Conservation (phyloP, 2,797 vertebrate species). For the Tapirus indicus region DNA sequence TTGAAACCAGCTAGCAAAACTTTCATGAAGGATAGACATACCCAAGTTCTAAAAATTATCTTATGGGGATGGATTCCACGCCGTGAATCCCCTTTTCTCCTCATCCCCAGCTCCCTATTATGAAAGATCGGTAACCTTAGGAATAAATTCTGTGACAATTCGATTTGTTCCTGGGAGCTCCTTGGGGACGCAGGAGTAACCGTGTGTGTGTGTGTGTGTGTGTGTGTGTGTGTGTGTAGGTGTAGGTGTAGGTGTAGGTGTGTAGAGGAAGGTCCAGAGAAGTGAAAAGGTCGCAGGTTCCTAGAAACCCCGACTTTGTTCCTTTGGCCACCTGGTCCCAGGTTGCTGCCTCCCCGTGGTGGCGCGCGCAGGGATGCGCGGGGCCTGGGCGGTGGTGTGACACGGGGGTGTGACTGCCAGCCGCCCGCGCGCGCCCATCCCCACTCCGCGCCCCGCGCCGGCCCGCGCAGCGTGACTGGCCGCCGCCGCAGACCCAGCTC, state of each 20-base stretch:
- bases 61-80: not conserved
- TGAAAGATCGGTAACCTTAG: not conserved
- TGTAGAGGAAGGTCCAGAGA: not conserved
- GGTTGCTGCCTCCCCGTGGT: not conserved
- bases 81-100: not conserved
- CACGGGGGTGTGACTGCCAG: not conserved
- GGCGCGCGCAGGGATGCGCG: not conserved
- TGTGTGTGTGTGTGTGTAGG: not conserved
- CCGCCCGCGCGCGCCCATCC: not conserved
- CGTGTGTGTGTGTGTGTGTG: not conserved
- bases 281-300: not conserved
- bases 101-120: not conserved
- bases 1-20: conserved; percentile 43
- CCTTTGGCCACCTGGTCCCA: not conserved
- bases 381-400: not conserved
- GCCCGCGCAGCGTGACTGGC: conserved; percentile 68
- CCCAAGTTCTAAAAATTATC: not conserved
- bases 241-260: not conserved
- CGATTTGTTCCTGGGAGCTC: not conserved
- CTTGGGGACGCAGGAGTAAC: not conserved
- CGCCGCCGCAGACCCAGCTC: conserved; percentile 58
- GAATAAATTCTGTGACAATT: conserved; percentile 9
- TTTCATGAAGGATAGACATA: conserved; percentile 24
- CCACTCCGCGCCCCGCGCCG: conserved; percentile 59
- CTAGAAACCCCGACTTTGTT: not conserved